phyloP scores from a whole-genome alignment of 2,113 vertebrate genomes.

The Plotosus lineatus region DNA sequence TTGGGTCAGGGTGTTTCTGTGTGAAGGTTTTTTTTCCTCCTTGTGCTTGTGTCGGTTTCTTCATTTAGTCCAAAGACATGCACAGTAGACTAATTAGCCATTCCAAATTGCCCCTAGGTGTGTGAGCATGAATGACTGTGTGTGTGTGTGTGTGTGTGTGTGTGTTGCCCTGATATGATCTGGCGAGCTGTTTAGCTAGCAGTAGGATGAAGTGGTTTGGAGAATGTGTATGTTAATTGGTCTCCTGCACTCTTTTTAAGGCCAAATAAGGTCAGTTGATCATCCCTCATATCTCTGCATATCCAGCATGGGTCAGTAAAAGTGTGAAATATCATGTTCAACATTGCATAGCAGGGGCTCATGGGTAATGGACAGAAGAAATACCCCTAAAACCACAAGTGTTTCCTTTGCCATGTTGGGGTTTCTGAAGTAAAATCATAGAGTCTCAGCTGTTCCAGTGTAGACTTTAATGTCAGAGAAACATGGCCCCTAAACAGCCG shows the following conservation, averaged over 20 bases:
- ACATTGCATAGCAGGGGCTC: not conserved
- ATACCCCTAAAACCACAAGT: not conserved
- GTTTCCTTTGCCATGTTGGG: not conserved
- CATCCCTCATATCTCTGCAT: not conserved
- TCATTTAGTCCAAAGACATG: too few relatives aligned
- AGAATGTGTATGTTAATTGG: too few relatives aligned
- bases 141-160: too few relatives aligned
- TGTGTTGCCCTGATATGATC: too few relatives aligned
- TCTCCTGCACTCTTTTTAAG: constrained; percentile 4
- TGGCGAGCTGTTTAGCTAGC: too few relatives aligned
- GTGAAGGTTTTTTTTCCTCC: too few relatives aligned
- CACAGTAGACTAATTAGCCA: too few relatives aligned
- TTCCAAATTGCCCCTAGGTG: too few relatives aligned
- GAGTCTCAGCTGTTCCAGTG: not conserved
- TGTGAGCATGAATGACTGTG: too few relatives aligned
- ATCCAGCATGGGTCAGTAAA: not conserved
- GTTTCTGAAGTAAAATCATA: not conserved
- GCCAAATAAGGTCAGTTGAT: not conserved
- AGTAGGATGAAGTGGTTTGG: too few relatives aligned
- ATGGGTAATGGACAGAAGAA: not conserved
- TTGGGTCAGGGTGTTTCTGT: too few relatives aligned
- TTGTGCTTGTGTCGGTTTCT: too few relatives aligned
- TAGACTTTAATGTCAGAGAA: not conserved
- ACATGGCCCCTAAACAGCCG: not conserved
- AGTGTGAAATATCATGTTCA: not conserved